A percentile compares a stretch with the other conserved stretches of the same genome.
These are phyloP conservation scores for Callipepla squamata DNA, from an alignment of 2,113 vertebrate species.

Conservation along the genomic window DNA sequence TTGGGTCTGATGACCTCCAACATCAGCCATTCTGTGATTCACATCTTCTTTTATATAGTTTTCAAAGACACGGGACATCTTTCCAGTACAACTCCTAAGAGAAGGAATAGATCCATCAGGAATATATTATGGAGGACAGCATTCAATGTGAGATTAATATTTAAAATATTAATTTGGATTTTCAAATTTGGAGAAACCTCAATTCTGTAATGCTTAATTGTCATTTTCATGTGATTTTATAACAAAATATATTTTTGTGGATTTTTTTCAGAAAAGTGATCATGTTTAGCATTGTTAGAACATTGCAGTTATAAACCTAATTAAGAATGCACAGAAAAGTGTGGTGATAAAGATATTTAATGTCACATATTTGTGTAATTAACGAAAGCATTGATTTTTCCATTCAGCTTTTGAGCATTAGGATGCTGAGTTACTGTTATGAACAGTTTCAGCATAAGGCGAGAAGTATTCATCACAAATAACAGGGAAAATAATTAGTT, in stretches of 20 bases:
- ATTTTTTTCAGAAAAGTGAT: not conserved
- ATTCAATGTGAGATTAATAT: not conserved
- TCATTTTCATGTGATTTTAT: not conserved
- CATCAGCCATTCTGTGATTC: not conserved
- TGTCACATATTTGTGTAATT: constrained; percentile 23
- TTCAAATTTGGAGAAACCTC: not conserved
- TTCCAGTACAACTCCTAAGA: not conserved
- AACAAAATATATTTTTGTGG: not conserved
- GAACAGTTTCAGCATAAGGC: not conserved
- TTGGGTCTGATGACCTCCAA: not conserved
- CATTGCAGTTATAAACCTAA: not conserved
- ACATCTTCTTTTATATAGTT: not conserved
- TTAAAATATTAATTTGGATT: not conserved
- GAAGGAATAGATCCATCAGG: not conserved
- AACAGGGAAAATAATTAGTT: constrained; percentile 55
- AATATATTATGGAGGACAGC: not conserved
- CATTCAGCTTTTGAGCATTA: not conserved
- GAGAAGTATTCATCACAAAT: not conserved
- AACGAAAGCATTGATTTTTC: constrained; percentile 39
- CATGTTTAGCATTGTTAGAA: not conserved
- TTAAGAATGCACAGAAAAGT: not conserved
- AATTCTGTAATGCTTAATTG: not conserved
- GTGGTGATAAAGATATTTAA: not conserved
- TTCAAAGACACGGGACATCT: not conserved
- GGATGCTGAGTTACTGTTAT: not conserved